These are phyloP conservation scores for Alentia gelatinosa DNA, from an alignment of 2,888 invertebrate species.

Conservation along the genomic window DNA sequence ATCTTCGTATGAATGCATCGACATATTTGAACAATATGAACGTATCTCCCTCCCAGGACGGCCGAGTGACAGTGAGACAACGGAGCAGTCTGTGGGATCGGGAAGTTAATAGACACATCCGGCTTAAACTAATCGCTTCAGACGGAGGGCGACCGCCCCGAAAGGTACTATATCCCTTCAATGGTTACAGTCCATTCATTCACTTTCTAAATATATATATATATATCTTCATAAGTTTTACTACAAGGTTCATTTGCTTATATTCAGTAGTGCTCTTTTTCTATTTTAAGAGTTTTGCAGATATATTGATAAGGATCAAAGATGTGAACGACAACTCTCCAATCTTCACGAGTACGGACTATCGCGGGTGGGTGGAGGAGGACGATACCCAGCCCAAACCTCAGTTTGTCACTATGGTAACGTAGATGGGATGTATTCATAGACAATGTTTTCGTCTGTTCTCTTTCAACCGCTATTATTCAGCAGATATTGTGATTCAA, in stretches of 20 bases:
- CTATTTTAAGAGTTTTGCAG: neutral
- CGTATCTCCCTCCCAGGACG: constrained; percentile 22
- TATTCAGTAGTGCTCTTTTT: neutral
- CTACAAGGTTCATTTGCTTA: neutral
- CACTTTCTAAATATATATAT: no score
- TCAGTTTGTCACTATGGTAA: constrained; percentile 62
- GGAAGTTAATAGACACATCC: constrained; percentile 59
- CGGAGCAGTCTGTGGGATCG: constrained; percentile 54
- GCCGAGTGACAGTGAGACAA: neutral
- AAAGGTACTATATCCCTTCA: constrained; percentile 57
- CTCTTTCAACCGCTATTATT: no score
- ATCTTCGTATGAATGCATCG: no score
- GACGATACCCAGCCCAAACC: constrained; percentile 54
- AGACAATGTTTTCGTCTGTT: no score
- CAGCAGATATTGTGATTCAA: no score
- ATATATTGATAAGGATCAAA: constrained; percentile 58
- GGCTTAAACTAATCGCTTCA: constrained; percentile 59
- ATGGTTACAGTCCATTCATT: neutral
- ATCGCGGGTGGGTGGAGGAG: constrained; percentile 59
- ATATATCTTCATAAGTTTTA: no score
- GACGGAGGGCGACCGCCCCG: constrained; percentile 61
- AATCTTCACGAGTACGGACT: constrained; percentile 54
- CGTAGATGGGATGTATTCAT: no score
- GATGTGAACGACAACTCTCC: constrained; percentile 66
- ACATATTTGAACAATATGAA: no score